Conservation (phyloP, 2,888 invertebrate genomes). For the Chrysotoxum bicinctum region DNA sequence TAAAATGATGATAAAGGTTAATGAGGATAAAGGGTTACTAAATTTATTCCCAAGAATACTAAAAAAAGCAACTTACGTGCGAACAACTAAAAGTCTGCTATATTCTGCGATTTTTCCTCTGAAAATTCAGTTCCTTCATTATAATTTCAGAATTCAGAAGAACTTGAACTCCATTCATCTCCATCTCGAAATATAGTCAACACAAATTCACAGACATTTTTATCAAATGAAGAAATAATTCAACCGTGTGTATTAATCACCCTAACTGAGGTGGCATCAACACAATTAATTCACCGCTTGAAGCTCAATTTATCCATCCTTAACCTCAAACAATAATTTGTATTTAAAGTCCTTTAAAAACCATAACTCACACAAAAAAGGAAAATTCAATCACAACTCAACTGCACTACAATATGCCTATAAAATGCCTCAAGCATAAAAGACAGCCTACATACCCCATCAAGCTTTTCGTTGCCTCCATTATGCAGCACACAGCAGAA, state of each 20-base stretch:
- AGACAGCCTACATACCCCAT: background rate
- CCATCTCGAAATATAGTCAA: background rate
- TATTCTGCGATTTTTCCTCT: too few species aligned
- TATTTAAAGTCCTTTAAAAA: background rate
- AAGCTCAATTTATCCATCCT: background rate
- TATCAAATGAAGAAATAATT: background rate
- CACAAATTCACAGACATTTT: background rate
- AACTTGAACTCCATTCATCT: background rate
- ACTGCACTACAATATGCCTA: background rate
- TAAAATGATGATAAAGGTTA: too few species aligned
- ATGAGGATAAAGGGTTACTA: too few species aligned
- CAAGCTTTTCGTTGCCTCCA: constrained; percentile 3
- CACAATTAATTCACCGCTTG: background rate
- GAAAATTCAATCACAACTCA: background rate
- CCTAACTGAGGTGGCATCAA: background rate
- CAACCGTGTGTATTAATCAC: background rate
- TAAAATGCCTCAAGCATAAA: background rate
- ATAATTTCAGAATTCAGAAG: too few species aligned
- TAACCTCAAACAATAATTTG: background rate
- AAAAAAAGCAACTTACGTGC: too few species aligned
- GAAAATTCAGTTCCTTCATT: too few species aligned
- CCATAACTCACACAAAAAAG: background rate
- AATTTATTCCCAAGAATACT: too few species aligned
- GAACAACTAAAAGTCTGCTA: too few species aligned
- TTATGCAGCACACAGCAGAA: constrained; percentile 48